phyloP scores from a whole-genome alignment of 1,140 invertebrate genomes.

The Aphelinus certus region DNA sequence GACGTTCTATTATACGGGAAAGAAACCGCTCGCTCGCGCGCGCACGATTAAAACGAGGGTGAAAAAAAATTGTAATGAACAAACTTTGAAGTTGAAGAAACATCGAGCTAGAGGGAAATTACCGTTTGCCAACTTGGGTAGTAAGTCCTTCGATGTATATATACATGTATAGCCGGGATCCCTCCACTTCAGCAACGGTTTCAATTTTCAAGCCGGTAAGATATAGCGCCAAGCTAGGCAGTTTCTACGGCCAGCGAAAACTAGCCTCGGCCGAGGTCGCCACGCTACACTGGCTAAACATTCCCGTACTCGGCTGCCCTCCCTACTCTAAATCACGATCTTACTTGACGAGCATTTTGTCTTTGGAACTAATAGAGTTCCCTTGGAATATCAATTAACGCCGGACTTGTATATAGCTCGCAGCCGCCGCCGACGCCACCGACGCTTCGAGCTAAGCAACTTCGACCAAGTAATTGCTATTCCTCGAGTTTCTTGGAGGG shows the following conservation, averaged over 20 bases:
- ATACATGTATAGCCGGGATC: too few relatives aligned
- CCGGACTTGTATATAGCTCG: background rate
- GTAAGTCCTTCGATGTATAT: too few relatives aligned
- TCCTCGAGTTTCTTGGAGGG: background rate
- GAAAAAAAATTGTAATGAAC: too few relatives aligned
- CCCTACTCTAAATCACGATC: slow-evolving; percentile 26
- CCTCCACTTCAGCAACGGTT: slow-evolving; percentile 5
- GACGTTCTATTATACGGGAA: too few relatives aligned
- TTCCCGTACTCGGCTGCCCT: background rate
- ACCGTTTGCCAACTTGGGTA: too few relatives aligned
- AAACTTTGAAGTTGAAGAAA: too few relatives aligned
- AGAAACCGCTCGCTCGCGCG: too few relatives aligned
- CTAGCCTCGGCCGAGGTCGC: background rate
- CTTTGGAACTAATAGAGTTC: slow-evolving; percentile 29
- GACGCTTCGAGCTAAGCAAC: background rate
- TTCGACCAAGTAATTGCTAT: background rate
- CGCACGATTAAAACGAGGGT: too few relatives aligned
- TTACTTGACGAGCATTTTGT: slow-evolving; percentile 35
- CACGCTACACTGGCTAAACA: slow-evolving; percentile 26
- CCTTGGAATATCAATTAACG: slow-evolving; percentile 24
- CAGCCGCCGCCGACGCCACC: background rate
- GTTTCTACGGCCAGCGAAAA: slow-evolving; percentile 19
- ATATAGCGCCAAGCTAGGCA: slow-evolving; percentile 20
- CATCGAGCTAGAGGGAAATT: too few relatives aligned
- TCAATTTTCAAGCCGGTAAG: slow-evolving; percentile 19